Evolutionary conservation across 2,113 vertebrate genomes (phyloP), one percentile per base, ranked within the genome.

Genomic region (Stercorarius parasiticus): DNA sequence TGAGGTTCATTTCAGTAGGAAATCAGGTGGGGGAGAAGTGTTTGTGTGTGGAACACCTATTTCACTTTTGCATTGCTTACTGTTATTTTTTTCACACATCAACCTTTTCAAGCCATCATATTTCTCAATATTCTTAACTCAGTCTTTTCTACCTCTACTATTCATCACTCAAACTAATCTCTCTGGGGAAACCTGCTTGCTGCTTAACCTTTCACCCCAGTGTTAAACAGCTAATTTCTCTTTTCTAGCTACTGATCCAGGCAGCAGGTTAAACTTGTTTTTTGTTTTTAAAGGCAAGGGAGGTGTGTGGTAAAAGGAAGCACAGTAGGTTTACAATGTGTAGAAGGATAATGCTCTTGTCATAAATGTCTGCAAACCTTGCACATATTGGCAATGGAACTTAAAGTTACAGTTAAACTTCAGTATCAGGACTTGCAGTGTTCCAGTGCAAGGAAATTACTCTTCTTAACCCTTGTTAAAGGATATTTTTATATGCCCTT

Each of bases 151-250:
- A 79, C 77, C 64, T 71, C 47, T 52, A 27, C 17, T 82, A 96
- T 98, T 98, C 97, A 95, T 97, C 98, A 98, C 93, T 86, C 96
- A 94, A 86, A 47, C 96, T 98, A 96, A 91, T 88, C 96, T 94
- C 97, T 94, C 91, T 84, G 95, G 97, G 97, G 96, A 93, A 94
- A 97, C 97, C 96, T 90, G 81, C 96, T 96, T 88, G 86, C 88
- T 81, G 64, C 93, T 97, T 97, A 91, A 98, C 97, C 97, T 97
- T 97, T 98, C 95, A 98, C 97, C 98, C 92, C 11, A 19, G 96
- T 97, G 97, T 98, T 98, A 98, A 97, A 95, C 92, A 90, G 97
- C 88, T 97, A 97, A 97, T 98, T 98, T 97, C 95, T 98, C 98
- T 97, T 98, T 64, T 88, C 95, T 88, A 91, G 98, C 97, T 98